Evolutionary conservation across 2,888 invertebrate genomes (phyloP).

Genomic region (Anthophora plumipes): DNA sequence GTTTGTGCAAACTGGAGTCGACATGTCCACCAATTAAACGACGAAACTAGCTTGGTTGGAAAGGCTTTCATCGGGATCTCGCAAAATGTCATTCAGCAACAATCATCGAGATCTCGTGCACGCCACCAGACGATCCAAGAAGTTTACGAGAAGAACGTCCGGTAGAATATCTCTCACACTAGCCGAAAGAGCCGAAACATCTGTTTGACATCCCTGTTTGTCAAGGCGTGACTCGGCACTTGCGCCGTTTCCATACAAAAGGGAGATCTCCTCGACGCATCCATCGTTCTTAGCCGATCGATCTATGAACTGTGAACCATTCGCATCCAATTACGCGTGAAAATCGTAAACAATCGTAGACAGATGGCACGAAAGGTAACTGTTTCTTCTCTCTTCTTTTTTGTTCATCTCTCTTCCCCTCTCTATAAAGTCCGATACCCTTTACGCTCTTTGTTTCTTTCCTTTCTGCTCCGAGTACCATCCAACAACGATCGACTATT

Average conservation of each 20-base stretch:
- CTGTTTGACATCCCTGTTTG: slow-evolving; percentile 85
- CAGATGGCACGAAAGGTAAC: slow-evolving; percentile 69
- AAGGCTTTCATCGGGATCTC: slow-evolving; percentile 6
- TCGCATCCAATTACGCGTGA: slow-evolving; percentile 83
- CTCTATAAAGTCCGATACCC: not conserved
- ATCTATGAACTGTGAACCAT: slow-evolving; percentile 79
- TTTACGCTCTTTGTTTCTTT: slow-evolving; percentile 24
- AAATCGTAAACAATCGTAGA: slow-evolving; percentile 82
- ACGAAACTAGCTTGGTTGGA: slow-evolving; percentile 12
- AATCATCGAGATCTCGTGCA: slow-evolving; percentile 36
- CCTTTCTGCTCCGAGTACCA: slow-evolving; percentile 5
- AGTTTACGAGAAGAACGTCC: slow-evolving; percentile 66
- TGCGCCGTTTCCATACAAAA: slow-evolving; percentile 78
- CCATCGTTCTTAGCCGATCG: slow-evolving; percentile 78
- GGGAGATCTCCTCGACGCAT: slow-evolving; percentile 67
- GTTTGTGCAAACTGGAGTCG: too few species aligned
- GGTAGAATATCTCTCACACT: slow-evolving; percentile 65
- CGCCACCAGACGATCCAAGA: slow-evolving; percentile 45
- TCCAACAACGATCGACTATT: slow-evolving; percentile 20
- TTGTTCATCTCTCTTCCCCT: not conserved
- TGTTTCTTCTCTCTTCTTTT: slow-evolving; percentile 7
- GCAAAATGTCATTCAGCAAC: slow-evolving; percentile 27
- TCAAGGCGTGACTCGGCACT: slow-evolving; percentile 85
- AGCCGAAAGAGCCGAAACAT: slow-evolving; percentile 77
- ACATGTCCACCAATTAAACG: slow-evolving; percentile 20